Evolutionary conservation across 2,113 vertebrate species (phyloP), one percentile per base, ranked within the genome.

Genomic region (Fregata magnificens): DNA sequence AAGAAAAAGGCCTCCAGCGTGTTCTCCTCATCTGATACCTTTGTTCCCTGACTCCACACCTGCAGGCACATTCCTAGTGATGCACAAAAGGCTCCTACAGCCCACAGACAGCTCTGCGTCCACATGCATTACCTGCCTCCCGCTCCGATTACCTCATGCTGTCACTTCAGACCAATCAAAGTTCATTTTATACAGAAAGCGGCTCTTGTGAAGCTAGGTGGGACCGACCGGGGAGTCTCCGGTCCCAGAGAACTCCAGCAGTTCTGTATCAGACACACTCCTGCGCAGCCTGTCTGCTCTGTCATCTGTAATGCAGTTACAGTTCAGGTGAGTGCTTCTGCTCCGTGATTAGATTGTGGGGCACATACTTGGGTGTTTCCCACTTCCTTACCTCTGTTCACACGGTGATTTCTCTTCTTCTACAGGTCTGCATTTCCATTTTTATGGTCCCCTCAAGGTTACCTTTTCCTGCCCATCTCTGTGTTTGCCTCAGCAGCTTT

Each of bases 1-100:
- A 98, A 98, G 93, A 88, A 97, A 98, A 97, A 93, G 78, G 98
- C 97, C 97, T 98, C 81, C 95, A 97, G 98, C 92, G 7, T 96
- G 93, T 93, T 98, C 96, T 97, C 92, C 95, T 95, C 82, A 82
- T 91, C 94, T 87, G 83, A 96, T 90, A 94, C 92, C 97, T 98
- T 98, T 98, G 98, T 97, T 97, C 96, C 65, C 72, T 78, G 82
- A 61, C 84, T 96, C 87, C 86, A 53, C 0, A 58, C 97, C 98
- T 25, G 47, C 84, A 90, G 96, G 97, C 92, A 90, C 15, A 14
- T 95, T 97, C 91, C 93, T 26, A 31, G 40, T 0, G 17, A 95
- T 93, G 88, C 90, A 95, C 76, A 55, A 86, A 96, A 97, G 90
- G 72, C 82, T 97, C 95, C 93, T n/a, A 34, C 55, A 94, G 92